Evolutionary conservation across 2,797 vertebrate genomes (phyloP).

Genomic region (Tamandua tetradactyla): DNA sequence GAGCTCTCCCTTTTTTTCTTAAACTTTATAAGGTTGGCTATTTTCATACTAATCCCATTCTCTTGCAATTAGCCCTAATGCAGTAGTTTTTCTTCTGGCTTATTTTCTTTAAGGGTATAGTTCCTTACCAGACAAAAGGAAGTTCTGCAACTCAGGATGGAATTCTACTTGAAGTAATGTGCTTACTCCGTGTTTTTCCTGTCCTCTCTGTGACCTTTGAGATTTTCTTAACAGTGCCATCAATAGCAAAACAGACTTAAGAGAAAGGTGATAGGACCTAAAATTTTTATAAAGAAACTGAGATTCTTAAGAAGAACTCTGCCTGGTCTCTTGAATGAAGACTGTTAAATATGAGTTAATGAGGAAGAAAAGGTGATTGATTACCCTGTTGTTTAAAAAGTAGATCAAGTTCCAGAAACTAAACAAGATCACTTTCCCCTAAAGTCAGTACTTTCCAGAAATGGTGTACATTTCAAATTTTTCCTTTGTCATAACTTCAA

Average conservation of each 20-base stretch:
- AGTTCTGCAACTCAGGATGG: neutral
- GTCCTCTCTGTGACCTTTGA: neutral
- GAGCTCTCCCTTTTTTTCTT: neutral
- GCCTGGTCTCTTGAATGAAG: neutral
- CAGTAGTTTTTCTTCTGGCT: neutral
- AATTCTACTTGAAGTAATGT: conserved; percentile 45
- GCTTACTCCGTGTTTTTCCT: neutral
- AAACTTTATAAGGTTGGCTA: conserved; percentile 1
- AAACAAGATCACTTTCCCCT: too few species aligned
- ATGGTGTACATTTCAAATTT: neutral
- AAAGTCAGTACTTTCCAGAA: neutral
- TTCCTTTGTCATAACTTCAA: neutral
- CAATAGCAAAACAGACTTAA: conserved; percentile 2
- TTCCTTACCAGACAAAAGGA: conserved; percentile 15
- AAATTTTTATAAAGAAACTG: neutral
- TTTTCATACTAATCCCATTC: conserved; percentile 39
- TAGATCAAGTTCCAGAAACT: neutral
- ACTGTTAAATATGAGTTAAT: neutral
- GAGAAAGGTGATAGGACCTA: neutral
- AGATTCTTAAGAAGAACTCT: conserved; percentile 31
- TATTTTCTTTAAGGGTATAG: conserved; percentile 12
- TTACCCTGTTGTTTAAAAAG: neutral
- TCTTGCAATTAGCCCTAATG: conserved; percentile 40
- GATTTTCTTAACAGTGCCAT: neutral
- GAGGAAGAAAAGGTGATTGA: neutral